Evolutionary conservation across 2,888 invertebrate species (phyloP).

Genomic region (Spatulosminthurus flaviceps): DNA sequence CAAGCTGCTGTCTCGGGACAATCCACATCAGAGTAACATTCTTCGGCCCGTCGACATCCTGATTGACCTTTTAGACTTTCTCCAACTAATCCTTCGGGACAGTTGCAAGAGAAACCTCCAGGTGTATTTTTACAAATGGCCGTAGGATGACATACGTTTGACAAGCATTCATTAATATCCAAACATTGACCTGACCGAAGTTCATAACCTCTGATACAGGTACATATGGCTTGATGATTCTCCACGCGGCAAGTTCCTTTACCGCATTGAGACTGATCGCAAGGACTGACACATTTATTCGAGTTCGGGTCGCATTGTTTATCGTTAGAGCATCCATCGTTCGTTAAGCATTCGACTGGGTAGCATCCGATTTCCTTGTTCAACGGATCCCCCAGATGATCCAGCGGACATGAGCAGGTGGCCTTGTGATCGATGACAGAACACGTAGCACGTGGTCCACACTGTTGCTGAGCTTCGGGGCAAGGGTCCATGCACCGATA

Average conservation of each 20-base stretch:
- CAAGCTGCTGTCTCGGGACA: conserved; percentile 80
- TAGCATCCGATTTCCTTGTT: conserved; percentile 83
- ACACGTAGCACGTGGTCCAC: conserved; percentile 82
- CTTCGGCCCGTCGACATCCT: conserved; percentile 84
- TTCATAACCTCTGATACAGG: conserved; percentile 79
- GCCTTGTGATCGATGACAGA: conserved; percentile 77
- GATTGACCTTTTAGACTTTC: conserved; percentile 73
- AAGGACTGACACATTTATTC: conserved; percentile 72
- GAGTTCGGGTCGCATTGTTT: conserved; percentile 79
- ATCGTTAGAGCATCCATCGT: conserved; percentile 78
- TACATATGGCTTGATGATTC: conserved; percentile 78
- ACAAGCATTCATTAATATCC: conserved; percentile 82
- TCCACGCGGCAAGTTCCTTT: conserved; percentile 80
- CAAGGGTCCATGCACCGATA: conserved; percentile 84
- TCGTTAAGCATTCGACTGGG: conserved; percentile 84
- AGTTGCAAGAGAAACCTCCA: conserved; percentile 81
- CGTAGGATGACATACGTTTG: conserved; percentile 80
- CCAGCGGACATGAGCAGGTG: conserved; percentile 76
- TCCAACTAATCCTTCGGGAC: conserved; percentile 81
- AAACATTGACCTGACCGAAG: conserved; percentile 75
- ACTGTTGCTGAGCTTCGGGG: conserved; percentile 70
- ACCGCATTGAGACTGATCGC: conserved; percentile 80
- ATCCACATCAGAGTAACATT: conserved; percentile 81
- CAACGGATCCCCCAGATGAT: conserved; percentile 82
- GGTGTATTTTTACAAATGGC: conserved; percentile 81